A percentile compares a stretch with the other conserved stretches of the same genome.
These are phyloP conservation scores for Bambusicola thoracicus DNA, from an alignment of 2,113 vertebrate genomes.

Conservation along the genomic window DNA sequence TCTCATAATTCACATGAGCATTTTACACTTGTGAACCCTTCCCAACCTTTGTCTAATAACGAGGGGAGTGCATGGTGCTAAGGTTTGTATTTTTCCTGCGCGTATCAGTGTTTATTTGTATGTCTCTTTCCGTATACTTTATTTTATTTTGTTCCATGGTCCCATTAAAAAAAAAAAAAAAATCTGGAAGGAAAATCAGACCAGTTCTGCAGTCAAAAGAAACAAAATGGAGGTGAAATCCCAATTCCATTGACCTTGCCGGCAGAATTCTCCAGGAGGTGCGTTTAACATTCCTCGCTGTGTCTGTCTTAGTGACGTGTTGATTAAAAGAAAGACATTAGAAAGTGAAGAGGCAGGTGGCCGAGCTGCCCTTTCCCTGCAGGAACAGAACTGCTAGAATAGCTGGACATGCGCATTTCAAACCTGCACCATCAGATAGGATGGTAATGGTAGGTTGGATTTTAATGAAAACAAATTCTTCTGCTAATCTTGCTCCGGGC, in stretches of 20 bases:
- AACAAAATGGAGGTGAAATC: slow-evolving; percentile 17
- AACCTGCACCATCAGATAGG: neutral
- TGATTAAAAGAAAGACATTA: neutral
- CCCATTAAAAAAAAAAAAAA: neutral
- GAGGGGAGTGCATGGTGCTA: slow-evolving; percentile 56
- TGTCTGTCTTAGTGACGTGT: neutral
- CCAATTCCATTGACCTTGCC: neutral
- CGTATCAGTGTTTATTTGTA: slow-evolving; percentile 56
- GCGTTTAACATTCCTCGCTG: neutral
- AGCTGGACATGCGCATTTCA: slow-evolving; percentile 2
- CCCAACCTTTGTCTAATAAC: slow-evolving; percentile 58
- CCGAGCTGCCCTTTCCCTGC: slow-evolving; percentile 34
- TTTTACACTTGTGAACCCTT: slow-evolving; percentile 59
- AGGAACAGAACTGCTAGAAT: neutral
- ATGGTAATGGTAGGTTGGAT: slow-evolving; percentile 31
- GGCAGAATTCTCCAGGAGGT: slow-evolving; percentile 26
- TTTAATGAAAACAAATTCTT: slow-evolving; percentile 69
- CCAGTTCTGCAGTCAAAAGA: slow-evolving; percentile 5
- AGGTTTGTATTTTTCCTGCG: slow-evolving; percentile 65
- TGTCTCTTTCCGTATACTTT: slow-evolving; percentile 50
- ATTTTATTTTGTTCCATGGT: neutral
- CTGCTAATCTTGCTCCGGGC: slow-evolving; percentile 63
- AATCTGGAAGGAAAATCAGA: slow-evolving; percentile 34
- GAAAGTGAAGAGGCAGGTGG: slow-evolving; percentile 27
- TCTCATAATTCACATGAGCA: slow-evolving; percentile 64